A percentile compares a stretch with the other conserved stretches of the same genome.
These are phyloP conservation scores for Pteropus alecto DNA, from an alignment of 2,113 vertebrate species.

Conservation along the genomic window DNA sequence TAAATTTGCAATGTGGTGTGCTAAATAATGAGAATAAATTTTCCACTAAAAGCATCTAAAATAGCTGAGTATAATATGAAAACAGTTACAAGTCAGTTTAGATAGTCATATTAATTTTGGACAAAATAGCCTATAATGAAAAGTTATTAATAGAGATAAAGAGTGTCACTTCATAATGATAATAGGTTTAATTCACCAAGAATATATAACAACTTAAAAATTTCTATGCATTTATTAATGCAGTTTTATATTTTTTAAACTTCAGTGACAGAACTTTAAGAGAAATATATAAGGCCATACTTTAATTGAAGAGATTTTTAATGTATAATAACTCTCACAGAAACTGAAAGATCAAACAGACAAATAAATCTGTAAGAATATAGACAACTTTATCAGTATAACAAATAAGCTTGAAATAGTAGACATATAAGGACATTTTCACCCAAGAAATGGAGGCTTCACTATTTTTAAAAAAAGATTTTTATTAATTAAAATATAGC, in stretches of 20 bases:
- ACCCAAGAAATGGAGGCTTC: not conserved
- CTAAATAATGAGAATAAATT: not conserved
- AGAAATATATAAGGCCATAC: constrained; percentile 10
- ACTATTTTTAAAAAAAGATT: not conserved
- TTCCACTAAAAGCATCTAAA: not conserved
- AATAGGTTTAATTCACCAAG: not conserved
- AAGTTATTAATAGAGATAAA: constrained; percentile 24
- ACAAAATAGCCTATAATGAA: constrained; percentile 23
- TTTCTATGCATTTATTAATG: not conserved
- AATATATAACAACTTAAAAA: constrained; percentile 41
- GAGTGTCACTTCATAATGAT: constrained; percentile 3
- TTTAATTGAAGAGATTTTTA: not conserved
- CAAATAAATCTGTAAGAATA: not conserved
- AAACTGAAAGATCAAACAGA: not conserved
- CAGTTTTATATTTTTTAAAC: constrained; percentile 36
- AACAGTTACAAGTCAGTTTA: constrained; percentile 28
- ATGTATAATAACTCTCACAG: not conserved
- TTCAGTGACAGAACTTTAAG: not conserved
- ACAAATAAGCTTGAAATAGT: not conserved
- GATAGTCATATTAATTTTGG: not conserved
- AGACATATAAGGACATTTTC: not conserved
- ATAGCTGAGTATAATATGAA: constrained; percentile 33
- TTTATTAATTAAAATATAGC: no score
- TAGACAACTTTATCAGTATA: not conserved
- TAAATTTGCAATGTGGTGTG: not conserved